Conservation (phyloP, 2,113 vertebrate species). For the Gobiocypris rarus region DNA sequence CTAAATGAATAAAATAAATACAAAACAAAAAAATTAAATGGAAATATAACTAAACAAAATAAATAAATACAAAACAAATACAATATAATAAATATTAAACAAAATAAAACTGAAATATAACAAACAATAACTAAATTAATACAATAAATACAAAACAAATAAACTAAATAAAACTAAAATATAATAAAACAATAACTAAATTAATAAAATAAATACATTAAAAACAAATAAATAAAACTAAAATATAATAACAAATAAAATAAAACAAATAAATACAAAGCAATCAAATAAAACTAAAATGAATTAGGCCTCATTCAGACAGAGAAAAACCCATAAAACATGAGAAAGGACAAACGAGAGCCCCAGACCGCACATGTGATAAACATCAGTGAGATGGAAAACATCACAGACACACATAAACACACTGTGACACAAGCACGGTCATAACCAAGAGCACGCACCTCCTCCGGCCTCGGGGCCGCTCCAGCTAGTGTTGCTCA, state of each 20-base stretch:
- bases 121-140: background rate
- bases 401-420: background rate
- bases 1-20: background rate
- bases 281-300: background rate
- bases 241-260: too few relatives aligned
- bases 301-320: background rate
- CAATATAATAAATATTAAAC: background rate
- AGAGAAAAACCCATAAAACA: background rate
- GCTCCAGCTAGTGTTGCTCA: slow-evolving; percentile 70
- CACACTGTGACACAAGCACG: background rate
- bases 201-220: too few relatives aligned
- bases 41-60: background rate
- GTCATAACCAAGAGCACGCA: slow-evolving; percentile 50
- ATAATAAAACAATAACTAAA: background rate
- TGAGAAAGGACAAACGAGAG: background rate
- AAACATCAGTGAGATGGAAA: background rate
- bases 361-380: background rate
- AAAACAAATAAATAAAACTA: background rate
- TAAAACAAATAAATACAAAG: background rate
- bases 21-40: background rate
- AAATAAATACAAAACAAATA: background rate
- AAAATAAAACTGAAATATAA: background rate
- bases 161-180: background rate
- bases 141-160: background rate
- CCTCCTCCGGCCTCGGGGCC: slow-evolving; percentile 67